phyloP scores from a whole-genome alignment of 2,113 vertebrate species.

The Melanerpes formicivorus region DNA sequence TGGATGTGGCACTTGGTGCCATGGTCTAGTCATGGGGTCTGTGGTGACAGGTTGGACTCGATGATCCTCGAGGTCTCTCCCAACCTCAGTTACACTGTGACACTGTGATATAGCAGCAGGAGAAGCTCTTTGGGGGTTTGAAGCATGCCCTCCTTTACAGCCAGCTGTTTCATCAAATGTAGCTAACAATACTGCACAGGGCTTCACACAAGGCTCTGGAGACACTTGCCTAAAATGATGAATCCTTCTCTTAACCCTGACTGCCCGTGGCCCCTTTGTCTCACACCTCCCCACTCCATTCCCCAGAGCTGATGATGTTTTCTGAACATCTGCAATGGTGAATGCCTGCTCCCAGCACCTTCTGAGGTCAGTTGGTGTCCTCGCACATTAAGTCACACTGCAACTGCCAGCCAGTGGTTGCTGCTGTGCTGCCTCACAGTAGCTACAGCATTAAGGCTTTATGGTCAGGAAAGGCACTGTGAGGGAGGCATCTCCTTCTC shows the following conservation, averaged over 20 bases:
- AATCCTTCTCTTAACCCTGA: background rate
- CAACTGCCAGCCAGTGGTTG: background rate
- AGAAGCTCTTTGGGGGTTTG: background rate
- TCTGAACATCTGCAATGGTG: rapidly evolving
- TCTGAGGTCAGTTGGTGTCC: background rate
- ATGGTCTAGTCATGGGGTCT: too few relatives aligned
- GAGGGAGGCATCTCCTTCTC: background rate
- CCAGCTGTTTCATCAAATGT: background rate
- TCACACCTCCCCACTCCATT: background rate
- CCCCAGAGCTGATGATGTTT: background rate
- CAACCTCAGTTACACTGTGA: too few relatives aligned
- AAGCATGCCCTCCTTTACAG: background rate
- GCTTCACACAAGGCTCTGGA: background rate
- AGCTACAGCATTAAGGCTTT: background rate
- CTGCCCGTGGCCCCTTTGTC: rapidly evolving
- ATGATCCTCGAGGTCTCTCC: too few relatives aligned
- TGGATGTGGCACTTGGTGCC: too few relatives aligned
- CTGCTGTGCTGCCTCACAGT: background rate
- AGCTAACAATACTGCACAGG: background rate
- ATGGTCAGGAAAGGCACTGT: background rate
- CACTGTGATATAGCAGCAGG: background rate
- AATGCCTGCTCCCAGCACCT: background rate
- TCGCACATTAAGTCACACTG: background rate
- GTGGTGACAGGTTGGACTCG: too few relatives aligned
- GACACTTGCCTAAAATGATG: background rate